Conservation (phyloP, 2,797 vertebrate species). For the Hephaestus fuliginosus region DNA sequence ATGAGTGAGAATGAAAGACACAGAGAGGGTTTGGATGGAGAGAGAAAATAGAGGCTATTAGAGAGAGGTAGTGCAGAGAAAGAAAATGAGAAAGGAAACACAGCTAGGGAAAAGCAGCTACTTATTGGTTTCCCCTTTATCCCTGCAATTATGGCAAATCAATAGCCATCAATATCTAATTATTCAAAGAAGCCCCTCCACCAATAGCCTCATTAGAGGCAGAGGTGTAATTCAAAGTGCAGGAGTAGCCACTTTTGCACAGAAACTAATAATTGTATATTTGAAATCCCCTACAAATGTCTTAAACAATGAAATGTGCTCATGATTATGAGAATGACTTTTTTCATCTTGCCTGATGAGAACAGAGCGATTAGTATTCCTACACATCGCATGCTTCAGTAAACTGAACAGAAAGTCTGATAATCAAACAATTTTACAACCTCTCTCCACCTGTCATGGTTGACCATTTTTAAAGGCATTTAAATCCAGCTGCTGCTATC, state of each 20-base stretch:
- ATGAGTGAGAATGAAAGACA: conserved; percentile 64
- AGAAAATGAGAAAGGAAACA: conserved; percentile 24
- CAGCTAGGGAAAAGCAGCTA: conserved; percentile 42
- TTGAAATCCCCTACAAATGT: conserved; percentile 22
- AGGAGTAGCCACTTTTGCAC: conserved; percentile 18
- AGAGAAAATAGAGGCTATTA: conserved; percentile 56
- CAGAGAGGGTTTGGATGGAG: conserved; percentile 36
- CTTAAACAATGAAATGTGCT: conserved; percentile 16
- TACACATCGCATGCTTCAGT: not conserved
- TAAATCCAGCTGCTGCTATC: conserved; percentile 67
- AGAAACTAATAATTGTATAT: conserved; percentile 34
- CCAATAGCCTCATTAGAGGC: conserved; percentile 47
- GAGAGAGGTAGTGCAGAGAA: conserved; percentile 22
- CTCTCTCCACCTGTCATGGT: conserved; percentile 22
- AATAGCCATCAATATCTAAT: conserved; percentile 77
- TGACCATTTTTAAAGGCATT: conserved; percentile 60
- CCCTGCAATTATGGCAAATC: conserved; percentile 69
- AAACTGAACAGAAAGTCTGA: conserved; percentile 27
- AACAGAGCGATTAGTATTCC: conserved; percentile 1
- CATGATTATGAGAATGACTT: conserved; percentile 8
- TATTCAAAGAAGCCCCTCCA: conserved; percentile 63
- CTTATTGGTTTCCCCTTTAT: conserved; percentile 59
- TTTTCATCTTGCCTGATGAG: not conserved
- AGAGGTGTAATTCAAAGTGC: conserved; percentile 48
- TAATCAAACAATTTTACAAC: conserved; percentile 18